Conservation (phyloP, 2,888 invertebrate species). For the Parthenolecanium corni region DNA sequence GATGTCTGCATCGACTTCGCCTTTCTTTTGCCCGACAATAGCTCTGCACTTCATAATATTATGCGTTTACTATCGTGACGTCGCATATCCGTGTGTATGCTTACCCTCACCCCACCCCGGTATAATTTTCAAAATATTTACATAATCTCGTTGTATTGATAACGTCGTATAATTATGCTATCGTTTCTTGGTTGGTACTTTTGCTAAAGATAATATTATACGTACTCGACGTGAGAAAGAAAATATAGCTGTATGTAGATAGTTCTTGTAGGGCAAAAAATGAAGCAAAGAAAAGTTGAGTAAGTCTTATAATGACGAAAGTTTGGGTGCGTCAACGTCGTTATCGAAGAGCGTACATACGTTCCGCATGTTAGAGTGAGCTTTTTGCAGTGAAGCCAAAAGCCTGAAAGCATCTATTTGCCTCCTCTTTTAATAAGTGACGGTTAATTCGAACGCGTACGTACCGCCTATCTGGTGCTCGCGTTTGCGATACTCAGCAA, state of each 20-base stretch:
- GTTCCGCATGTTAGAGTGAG: neutral
- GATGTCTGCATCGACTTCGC: no score
- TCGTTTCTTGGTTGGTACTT: no score
- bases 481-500: constrained; percentile 1
- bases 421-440: constrained; percentile 9
- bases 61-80: no score
- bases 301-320: neutral
- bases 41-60: no score
- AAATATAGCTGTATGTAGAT: no score
- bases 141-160: neutral
- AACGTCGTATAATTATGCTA: neutral
- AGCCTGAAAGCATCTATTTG: constrained; percentile 7
- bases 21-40: no score
- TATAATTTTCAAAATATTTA: neutral
- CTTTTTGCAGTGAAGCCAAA: constrained; percentile 19
- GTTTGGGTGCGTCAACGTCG: neutral
- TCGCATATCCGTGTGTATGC: no score
- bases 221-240: no score
- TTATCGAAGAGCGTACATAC: constrained; percentile 8
- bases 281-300: no score
- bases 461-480: neutral
- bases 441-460: constrained; percentile 21
- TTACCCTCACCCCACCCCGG: neutral
- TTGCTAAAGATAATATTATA: no score
- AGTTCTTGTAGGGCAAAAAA: no score